These are phyloP conservation scores for Regulus satrapa DNA, from an alignment of 2,113 vertebrate genomes.

Conservation along the genomic window DNA sequence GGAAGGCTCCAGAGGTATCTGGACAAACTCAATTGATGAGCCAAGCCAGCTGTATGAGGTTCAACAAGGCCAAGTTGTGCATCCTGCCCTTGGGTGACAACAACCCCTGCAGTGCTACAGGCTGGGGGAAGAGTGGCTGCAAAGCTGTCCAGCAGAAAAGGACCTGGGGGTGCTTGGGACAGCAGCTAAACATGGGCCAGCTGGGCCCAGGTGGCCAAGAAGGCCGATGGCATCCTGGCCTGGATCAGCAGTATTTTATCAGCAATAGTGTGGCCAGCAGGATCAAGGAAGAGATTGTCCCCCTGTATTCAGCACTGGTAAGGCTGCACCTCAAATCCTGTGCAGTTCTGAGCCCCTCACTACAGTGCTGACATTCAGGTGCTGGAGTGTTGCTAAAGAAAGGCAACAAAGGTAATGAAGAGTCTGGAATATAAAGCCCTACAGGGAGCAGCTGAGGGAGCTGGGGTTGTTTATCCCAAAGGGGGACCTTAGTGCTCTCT, in stretches of 20 bases:
- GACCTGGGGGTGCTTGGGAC: neutral
- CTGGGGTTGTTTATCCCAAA: neutral
- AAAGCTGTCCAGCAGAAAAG: neutral
- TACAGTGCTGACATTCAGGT: neutral
- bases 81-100: neutral
- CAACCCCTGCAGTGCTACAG: fast-evolving
- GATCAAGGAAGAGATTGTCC: fast-evolving
- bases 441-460: neutral
- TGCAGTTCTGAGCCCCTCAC: neutral
- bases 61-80: neutral
- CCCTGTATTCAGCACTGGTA: fast-evolving
- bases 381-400: neutral
- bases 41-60: neutral
- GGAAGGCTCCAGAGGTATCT: neutral
- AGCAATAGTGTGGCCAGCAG: neutral
- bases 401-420: fast-evolving
- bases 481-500: too few relatives aligned
- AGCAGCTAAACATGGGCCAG: neutral
- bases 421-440: neutral
- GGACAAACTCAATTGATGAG: neutral
- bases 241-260: fast-evolving
- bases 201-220: neutral
- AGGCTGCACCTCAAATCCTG: neutral
- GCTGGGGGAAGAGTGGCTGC: neutral
- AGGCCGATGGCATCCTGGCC: neutral